Conservation (phyloP, 2,888 invertebrate genomes). For the Troilus luridus region DNA sequence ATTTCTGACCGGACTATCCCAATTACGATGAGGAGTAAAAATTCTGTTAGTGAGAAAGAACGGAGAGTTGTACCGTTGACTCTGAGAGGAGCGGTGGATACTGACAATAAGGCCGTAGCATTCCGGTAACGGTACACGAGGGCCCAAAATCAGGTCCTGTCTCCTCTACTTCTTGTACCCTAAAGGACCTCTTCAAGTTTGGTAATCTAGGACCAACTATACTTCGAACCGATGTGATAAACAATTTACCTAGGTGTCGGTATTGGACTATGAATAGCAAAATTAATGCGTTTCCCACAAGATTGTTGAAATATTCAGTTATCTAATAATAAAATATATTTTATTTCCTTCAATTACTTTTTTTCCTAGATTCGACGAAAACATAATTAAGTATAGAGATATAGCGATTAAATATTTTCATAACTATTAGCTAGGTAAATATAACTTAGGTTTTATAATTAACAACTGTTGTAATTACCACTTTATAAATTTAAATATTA, state of each 20-base stretch:
- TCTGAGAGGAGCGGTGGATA: background rate
- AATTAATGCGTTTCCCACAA: background rate
- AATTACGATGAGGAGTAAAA: background rate
- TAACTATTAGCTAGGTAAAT: no score
- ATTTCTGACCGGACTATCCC: background rate
- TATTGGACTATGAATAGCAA: background rate
- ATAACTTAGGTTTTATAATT: no score
- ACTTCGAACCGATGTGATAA: background rate
- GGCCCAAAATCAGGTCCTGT: constrained; percentile 45
- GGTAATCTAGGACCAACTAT: background rate
- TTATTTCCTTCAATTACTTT: no score
- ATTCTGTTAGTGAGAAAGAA: constrained; percentile 26
- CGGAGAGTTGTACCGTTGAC: constrained; percentile 41
- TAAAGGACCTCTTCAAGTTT: background rate
- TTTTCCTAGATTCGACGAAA: no score
- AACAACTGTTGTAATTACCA: no score
- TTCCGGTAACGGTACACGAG: constrained; percentile 44
- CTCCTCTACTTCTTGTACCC: constrained; percentile 9
- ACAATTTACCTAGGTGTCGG: background rate
- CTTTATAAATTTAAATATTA: no score
- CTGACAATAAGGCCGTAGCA: constrained; percentile 48
- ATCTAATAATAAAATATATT: background rate
- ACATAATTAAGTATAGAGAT: no score
- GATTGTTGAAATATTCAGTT: background rate
- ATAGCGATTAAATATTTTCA: no score